phyloP scores from a whole-genome alignment of 2,113 vertebrate genomes.

The Xenopus borealis region DNA sequence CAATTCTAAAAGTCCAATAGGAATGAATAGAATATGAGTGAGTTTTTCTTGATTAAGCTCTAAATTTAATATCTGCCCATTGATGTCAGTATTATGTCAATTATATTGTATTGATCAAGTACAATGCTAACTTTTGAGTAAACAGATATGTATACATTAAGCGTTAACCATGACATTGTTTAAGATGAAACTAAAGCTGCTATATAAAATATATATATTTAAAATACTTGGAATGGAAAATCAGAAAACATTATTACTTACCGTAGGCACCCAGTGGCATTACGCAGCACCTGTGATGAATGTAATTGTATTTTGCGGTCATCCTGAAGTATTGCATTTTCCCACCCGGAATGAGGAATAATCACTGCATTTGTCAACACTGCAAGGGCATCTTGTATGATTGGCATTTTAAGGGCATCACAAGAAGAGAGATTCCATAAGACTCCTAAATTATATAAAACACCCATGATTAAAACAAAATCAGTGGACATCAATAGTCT shows the following conservation, averaged over 20 bases:
- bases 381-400: slow-evolving; percentile 95
- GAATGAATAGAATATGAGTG: no score
- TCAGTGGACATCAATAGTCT: no score
- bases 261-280: slow-evolving; percentile 98
- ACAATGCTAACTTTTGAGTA: no score
- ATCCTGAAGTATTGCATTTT: slow-evolving; percentile 90
- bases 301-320: slow-evolving; percentile 94
- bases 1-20: no score
- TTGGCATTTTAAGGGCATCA: slow-evolving; percentile 98
- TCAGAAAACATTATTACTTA: slow-evolving; percentile 55
- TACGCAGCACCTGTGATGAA: slow-evolving; percentile 97
- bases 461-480: not conserved
- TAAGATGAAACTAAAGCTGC: no score
- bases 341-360: slow-evolving; percentile 95
- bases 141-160: no score
- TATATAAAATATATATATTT: no score
- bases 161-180: no score
- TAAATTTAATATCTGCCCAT: no score
- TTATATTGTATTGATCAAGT: no score
- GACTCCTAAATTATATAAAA: slow-evolving; percentile 71
- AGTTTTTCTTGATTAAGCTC: no score
- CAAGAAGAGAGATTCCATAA: slow-evolving; percentile 98
- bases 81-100: no score
- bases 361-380: slow-evolving; percentile 97
- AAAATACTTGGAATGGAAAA: not conserved